Evolutionary conservation across 2,888 invertebrate species (phyloP).

Genomic region (Drosophila falleni): DNA sequence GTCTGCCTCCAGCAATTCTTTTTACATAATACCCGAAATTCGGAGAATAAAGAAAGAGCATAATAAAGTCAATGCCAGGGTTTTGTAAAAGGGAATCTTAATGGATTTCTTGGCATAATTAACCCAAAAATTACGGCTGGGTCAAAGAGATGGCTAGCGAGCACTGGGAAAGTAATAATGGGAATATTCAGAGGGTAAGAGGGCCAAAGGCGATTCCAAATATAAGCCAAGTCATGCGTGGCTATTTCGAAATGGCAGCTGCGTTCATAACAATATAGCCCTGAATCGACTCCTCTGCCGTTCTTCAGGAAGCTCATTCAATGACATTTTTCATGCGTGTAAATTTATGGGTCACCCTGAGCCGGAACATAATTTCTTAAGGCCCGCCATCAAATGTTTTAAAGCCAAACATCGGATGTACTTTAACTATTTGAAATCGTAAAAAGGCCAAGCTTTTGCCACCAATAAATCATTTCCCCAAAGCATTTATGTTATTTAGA

Average conservation of each 20-base stretch:
- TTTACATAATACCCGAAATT: background rate
- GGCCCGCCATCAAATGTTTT: constrained; percentile 34
- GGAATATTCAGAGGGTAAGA: constrained; percentile 3
- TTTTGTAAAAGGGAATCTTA: constrained; percentile 45
- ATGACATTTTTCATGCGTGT: constrained; percentile 77
- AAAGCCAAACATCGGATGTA: constrained; percentile 47
- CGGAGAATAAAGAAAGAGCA: constrained; percentile 27
- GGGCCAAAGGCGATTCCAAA: constrained; percentile 48
- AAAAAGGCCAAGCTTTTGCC: constrained; percentile 62
- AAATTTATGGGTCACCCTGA: constrained; percentile 63
- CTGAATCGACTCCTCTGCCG: background rate
- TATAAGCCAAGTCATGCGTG: constrained; percentile 74
- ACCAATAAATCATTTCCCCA: constrained; percentile 76
- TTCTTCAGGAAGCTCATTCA: constrained; percentile 52
- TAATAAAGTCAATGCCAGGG: constrained; percentile 50
- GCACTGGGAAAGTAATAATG: constrained; percentile 63
- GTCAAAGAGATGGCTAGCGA: constrained; percentile 30
- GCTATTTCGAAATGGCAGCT: constrained; percentile 71
- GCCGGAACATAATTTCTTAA: constrained; percentile 51
- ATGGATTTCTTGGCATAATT: constrained; percentile 76
- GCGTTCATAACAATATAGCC: constrained; percentile 65
- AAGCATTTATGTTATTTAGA: constrained; percentile 79
- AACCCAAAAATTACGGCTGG: constrained; percentile 52
- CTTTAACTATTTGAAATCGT: constrained; percentile 71
- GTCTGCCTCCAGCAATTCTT: background rate